A percentile compares a stretch with the other conserved stretches of the same genome.
Conservation (phyloP, 2,797 vertebrate genomes). For the Takifugu rubripes region DNA sequence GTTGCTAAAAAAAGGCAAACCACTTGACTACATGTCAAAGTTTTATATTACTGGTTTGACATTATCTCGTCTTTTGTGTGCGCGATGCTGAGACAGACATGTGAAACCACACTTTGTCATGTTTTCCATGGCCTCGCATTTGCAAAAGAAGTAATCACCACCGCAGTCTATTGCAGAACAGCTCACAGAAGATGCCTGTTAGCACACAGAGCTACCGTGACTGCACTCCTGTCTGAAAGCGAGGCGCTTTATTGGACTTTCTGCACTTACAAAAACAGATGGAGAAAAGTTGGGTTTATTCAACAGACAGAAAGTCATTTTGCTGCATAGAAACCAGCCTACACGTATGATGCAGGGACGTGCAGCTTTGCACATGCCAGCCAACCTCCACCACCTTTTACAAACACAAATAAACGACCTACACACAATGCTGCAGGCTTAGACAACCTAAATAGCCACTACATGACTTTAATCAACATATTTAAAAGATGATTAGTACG, state of each 20-base stretch:
- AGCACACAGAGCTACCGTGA: too few species aligned
- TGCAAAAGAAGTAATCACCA: constrained; percentile 23
- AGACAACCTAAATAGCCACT: not conserved
- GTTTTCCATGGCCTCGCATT: constrained; percentile 68
- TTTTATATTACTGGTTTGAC: constrained; percentile 55
- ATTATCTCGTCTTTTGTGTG: constrained; percentile 50
- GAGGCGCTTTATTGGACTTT: too few species aligned
- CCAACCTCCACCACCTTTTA: not conserved
- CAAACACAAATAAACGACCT: not conserved
- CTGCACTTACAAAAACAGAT: too few species aligned
- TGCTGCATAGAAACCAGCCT: too few species aligned
- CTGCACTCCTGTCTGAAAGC: too few species aligned
- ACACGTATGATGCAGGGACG: too few species aligned
- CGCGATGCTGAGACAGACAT: constrained; percentile 41
- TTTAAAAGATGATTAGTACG: not conserved
- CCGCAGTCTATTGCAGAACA: constrained; percentile 17
- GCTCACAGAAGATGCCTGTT: constrained; percentile 13
- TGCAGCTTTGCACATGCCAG: constrained; percentile 1
- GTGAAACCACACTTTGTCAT: constrained; percentile 39
- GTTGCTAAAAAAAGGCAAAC: constrained; percentile 22
- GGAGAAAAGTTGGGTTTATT: too few species aligned
- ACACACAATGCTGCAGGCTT: not conserved
- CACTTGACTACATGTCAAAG: constrained; percentile 27
- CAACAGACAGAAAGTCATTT: too few species aligned
- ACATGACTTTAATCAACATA: not conserved